These are phyloP conservation scores for Illadopsis cleaveri DNA, from an alignment of 2,113 vertebrate genomes.

Conservation along the genomic window DNA sequence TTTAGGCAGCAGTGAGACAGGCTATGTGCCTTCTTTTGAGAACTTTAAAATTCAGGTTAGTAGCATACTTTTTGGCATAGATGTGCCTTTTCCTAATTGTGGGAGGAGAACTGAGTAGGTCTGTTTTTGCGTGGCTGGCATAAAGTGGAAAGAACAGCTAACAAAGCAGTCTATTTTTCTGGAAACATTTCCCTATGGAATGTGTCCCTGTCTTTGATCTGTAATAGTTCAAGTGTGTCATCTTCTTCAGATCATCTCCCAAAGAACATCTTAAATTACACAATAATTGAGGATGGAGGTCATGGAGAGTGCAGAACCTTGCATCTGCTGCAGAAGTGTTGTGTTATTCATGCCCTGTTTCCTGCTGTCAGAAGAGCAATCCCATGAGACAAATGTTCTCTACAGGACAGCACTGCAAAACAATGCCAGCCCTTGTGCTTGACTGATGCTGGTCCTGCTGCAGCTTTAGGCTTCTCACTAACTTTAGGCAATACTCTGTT, in stretches of 20 bases:
- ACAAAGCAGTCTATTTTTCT: neutral
- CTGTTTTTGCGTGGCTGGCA: neutral
- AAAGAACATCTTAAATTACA: neutral
- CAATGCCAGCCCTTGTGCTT: neutral
- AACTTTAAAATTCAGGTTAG: neutral
- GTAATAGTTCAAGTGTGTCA: neutral
- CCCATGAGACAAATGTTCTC: neutral
- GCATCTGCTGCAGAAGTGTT: neutral
- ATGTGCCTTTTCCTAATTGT: neutral
- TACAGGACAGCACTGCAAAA: neutral
- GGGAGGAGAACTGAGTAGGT: neutral
- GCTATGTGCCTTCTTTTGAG: neutral
- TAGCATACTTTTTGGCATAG: neutral
- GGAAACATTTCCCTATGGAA: neutral
- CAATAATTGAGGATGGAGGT: neutral
- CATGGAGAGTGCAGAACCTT: neutral
- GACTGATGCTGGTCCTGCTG: neutral
- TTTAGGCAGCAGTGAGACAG: neutral
- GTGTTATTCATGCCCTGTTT: neutral
- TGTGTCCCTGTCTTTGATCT: neutral
- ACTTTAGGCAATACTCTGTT: fast-evolving
- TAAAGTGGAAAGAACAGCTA: neutral
- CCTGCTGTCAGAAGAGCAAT: neutral
- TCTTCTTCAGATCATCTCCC: neutral
- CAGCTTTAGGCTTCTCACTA: neutral